phyloP scores from a whole-genome alignment of 1,140 invertebrate genomes.

The Zaprionus kolodkinae region DNA sequence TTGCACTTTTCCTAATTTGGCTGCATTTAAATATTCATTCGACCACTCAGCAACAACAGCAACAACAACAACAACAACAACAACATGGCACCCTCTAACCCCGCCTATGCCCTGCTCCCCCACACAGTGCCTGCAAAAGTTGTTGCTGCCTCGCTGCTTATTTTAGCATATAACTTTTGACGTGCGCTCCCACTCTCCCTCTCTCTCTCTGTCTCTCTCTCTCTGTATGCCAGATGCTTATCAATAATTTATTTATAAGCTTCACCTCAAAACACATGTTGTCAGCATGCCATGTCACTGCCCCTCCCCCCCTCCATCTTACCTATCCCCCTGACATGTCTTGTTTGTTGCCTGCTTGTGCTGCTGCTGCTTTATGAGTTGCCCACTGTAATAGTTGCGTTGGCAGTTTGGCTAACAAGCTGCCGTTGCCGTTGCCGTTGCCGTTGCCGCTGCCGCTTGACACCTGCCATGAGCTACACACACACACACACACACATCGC shows the following conservation, averaged over 20 bases:
- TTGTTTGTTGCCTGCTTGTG: conserved; percentile 1
- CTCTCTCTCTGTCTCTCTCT: conserved; percentile 40
- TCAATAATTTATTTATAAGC: conserved; percentile 83
- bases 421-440: conserved; percentile 46
- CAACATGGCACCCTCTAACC: neutral
- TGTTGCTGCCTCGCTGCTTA: conserved; percentile 58
- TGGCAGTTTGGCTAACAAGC: conserved; percentile 74
- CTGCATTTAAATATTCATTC: conserved; percentile 73
- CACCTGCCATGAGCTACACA: conserved; percentile 50
- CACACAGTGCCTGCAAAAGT: neutral
- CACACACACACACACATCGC: conserved; percentile 8
- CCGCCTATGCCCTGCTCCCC: neutral
- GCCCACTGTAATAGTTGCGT: conserved; percentile 67
- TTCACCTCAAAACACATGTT: conserved; percentile 82
- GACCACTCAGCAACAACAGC: conserved; percentile 55
- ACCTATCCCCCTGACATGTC: neutral
- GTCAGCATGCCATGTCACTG: conserved; percentile 70
- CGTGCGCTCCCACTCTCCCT: conserved; percentile 63
- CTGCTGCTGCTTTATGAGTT: conserved; percentile 61
- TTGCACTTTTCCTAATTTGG: conserved; percentile 59
- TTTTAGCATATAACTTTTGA: conserved; percentile 81
- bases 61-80: conserved; percentile 43
- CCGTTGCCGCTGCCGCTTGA: conserved; percentile 42
- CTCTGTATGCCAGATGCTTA: conserved; percentile 81
- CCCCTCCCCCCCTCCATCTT: conserved; percentile 10